phyloP scores from a whole-genome alignment of 2,113 vertebrate species.

The Siniperca knerii region DNA sequence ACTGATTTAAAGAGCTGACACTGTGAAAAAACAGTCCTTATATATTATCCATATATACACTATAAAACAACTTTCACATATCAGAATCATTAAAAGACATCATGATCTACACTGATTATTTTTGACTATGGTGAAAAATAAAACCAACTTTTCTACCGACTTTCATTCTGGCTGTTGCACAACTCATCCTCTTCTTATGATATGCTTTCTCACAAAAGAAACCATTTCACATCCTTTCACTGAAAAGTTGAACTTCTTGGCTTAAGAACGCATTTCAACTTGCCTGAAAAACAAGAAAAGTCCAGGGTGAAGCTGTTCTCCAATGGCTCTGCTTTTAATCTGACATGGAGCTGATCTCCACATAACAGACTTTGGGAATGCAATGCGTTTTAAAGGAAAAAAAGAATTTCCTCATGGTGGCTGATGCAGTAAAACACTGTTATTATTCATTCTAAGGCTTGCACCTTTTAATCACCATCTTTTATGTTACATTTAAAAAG shows the following conservation, averaged over 20 bases:
- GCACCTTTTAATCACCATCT: background rate
- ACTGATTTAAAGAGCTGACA: background rate
- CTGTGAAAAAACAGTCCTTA: background rate
- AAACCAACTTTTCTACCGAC: too few relatives aligned
- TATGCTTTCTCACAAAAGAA: background rate
- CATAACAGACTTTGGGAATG: conserved; percentile 1
- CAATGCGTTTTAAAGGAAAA: background rate
- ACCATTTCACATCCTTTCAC: background rate
- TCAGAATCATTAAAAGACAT: background rate
- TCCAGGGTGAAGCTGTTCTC: background rate
- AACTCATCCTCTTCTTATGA: background rate
- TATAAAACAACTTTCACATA: background rate
- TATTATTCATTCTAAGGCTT: background rate
- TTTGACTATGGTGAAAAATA: background rate
- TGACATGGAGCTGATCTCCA: conserved; percentile 3
- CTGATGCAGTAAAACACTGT: background rate
- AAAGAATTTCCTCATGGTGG: background rate
- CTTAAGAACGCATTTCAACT: background rate
- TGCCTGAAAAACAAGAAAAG: background rate
- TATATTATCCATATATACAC: background rate
- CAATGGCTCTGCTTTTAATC: background rate
- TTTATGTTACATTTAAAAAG: background rate
- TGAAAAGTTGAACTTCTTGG: background rate
- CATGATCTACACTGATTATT: background rate
- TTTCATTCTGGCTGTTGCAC: background rate